phyloP scores from a whole-genome alignment of 2,797 vertebrate species.

The Oophaga sylvatica region DNA sequence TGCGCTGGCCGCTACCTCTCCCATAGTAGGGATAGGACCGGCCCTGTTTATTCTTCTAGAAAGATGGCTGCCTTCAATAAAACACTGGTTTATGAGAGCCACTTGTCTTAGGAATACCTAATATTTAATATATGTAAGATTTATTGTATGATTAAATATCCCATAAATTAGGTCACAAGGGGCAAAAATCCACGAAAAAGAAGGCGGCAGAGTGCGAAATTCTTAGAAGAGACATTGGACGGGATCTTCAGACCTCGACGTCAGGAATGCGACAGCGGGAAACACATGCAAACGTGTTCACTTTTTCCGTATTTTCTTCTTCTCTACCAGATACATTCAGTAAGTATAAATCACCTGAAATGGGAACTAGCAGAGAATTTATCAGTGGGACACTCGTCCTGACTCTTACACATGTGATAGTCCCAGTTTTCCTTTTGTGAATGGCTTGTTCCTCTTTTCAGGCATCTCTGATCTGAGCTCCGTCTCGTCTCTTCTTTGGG shows the following conservation, averaged over 20 bases:
- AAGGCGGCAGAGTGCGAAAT: constrained; percentile 75
- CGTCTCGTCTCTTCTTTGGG: constrained; percentile 72
- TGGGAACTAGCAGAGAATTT: not conserved
- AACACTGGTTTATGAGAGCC: too few species aligned
- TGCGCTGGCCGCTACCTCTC: too few species aligned
- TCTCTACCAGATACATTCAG: constrained; percentile 29
- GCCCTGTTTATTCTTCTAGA: too few species aligned
- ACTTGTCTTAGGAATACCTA: not conserved
- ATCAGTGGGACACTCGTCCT: not conserved
- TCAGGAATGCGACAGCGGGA: constrained; percentile 55
- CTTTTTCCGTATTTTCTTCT: not conserved
- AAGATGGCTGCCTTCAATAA: too few species aligned
- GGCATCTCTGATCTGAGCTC: constrained; percentile 76
- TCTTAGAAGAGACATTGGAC: constrained; percentile 74
- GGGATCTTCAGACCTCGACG: constrained; percentile 62
- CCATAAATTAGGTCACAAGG: constrained; percentile 25
- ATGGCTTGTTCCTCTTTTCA: constrained; percentile 58
- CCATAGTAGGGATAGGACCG: too few species aligned
- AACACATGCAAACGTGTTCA: constrained; percentile 9
- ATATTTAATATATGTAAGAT: not conserved
- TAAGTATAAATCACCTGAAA: constrained; percentile 59
- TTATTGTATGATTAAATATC: not conserved
- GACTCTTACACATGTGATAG: not conserved
- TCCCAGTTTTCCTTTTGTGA: not conserved
- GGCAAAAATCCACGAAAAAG: rapidly evolving